These are phyloP conservation scores for Vandiemenella viatica DNA, from an alignment of 2,888 invertebrate species.

Conservation along the genomic window DNA sequence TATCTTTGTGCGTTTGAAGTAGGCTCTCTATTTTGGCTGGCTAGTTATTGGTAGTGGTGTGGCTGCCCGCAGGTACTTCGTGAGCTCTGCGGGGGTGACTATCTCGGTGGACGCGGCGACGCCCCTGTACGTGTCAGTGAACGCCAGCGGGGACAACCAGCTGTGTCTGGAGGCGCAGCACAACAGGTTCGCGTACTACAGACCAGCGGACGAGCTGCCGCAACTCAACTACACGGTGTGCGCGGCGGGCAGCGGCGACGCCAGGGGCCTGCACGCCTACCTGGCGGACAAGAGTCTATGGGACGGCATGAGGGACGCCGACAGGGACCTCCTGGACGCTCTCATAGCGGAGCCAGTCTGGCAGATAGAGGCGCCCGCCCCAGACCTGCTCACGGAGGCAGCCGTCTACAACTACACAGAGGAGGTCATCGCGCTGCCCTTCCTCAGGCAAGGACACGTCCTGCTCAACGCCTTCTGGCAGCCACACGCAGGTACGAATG, in stretches of 20 bases:
- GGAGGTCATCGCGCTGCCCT: constrained; percentile 62
- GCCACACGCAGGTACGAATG: constrained; percentile 32
- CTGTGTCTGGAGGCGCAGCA: constrained; percentile 66
- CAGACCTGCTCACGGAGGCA: constrained; percentile 46
- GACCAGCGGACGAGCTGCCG: constrained; percentile 48
- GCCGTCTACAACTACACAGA: constrained; percentile 71
- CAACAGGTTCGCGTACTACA: constrained; percentile 65
- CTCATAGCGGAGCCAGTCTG: constrained; percentile 73
- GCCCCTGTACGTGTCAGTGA: constrained; percentile 65
- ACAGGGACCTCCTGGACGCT: constrained; percentile 55
- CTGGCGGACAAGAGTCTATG: constrained; percentile 67
- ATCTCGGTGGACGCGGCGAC: constrained; percentile 61
- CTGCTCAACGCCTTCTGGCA: constrained; percentile 37
- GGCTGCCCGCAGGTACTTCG: too few species aligned
- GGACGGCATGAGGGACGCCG: constrained; percentile 69
- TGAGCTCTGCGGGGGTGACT: constrained; percentile 72
- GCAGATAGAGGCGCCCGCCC: constrained; percentile 60
- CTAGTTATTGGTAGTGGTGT: too few species aligned
- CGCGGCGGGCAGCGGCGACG: constrained; percentile 59
- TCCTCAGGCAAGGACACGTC: constrained; percentile 63
- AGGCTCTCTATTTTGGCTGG: too few species aligned
- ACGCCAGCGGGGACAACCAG: constrained; percentile 39
- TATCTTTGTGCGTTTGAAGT: too few species aligned
- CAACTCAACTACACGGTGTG: constrained; percentile 75
- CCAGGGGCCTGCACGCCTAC: constrained; percentile 59